Base-by-base conservation (phyloP, 2,888 invertebrate genomes). In the Cyclophora albipunctata region DNA sequence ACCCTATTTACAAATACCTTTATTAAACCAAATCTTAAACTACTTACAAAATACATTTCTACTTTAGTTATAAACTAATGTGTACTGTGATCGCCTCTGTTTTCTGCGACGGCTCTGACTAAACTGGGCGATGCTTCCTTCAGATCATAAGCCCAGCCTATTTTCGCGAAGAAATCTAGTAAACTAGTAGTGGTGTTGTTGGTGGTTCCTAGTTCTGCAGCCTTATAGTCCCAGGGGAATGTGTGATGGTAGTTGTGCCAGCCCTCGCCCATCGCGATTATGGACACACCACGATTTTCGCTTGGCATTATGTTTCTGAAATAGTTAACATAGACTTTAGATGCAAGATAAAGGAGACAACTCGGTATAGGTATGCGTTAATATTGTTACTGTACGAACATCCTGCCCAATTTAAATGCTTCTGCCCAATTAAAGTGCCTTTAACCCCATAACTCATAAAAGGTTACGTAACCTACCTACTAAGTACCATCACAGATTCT, bases 211-310 rank as follows among this genome's bases (percentile, higher is more conserved):
- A 95, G 85, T 76, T 98, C 97, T 4, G 96, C 93, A 34, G 97
- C 94, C 69, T 95, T 94, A 90, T 97, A 97, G 78, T 97, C 97
- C 93, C 95, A 96, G 0, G 97, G 97, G 80, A 97, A 97, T 0
- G 94, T 93, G 81, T 97, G 97, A 75, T 97, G 97, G 79, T 96
- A 97, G 83, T 97, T 97, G 85, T 97, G 97, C 94, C 96, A 98
- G 3, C 97, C 97, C 78, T 96, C 96, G 0, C 96, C 96, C 81
- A 95, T 88, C 0, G 95, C 92, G 34, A 93, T 68, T 0, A 94
- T 66, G 0, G 95, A 92, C 0, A 97, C 96, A 1, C 89, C 81
- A 59, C 90, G 88, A 73, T 95, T 96, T 81, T 97, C 93, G 0
- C 91, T 86, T 0, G 97, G 96, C 75, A 92, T 94, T 66, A 97